Base-by-base conservation (phyloP, 2,888 invertebrate genomes). In the Muscina levida region DNA sequence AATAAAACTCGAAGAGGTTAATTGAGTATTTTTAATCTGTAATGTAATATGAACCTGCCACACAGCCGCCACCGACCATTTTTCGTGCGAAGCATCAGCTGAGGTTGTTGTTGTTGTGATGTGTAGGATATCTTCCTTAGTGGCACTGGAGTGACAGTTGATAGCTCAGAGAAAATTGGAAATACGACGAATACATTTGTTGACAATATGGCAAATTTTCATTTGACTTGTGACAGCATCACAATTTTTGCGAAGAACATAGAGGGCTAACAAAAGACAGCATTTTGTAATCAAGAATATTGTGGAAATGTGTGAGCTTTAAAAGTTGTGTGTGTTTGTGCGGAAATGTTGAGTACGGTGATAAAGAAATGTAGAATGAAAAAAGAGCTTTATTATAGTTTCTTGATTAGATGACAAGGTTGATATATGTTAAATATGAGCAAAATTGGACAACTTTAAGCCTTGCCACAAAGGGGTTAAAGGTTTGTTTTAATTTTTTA, bases 111-210 rank as follows among this genome's bases (percentile, higher is more conserved):
- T 22, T 19, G 15, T 10, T 19, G 46, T n/a, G 15, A 46, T 46
- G n/a, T 4, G 46, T 46, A n/a, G n/a, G n/a, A n/a, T n/a, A n/a
- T n/a, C n/a, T n/a, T n/a, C n/a, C n/a, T n/a, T n/a, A 1, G 15
- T 15, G 11, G 46, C 15, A 46, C 46, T 11, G 19, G 22, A 44
- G 10, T 48, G 48, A 48, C 48, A 48, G 3, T 48, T 48, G 48
- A 48, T 19, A 48, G 17, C n/a, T n/a, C n/a, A 22, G 19, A 48
- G 48, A 48, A 48, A 48, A 48, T 48, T 48, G 48, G 48, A 48
- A 48, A 19, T 5, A 19, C n/a, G n/a, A n/a, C n/a, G n/a, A n/a
- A n/a, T 19, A 4, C 19, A 48, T 15, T 8, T 15, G 44, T 19
- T 10, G n/a, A n/a, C n/a, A n/a, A 48, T 17, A 22, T 15, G 48